Conservation (phyloP, 2,888 invertebrate genomes). For the Hemistola chrysoprasaria region DNA sequence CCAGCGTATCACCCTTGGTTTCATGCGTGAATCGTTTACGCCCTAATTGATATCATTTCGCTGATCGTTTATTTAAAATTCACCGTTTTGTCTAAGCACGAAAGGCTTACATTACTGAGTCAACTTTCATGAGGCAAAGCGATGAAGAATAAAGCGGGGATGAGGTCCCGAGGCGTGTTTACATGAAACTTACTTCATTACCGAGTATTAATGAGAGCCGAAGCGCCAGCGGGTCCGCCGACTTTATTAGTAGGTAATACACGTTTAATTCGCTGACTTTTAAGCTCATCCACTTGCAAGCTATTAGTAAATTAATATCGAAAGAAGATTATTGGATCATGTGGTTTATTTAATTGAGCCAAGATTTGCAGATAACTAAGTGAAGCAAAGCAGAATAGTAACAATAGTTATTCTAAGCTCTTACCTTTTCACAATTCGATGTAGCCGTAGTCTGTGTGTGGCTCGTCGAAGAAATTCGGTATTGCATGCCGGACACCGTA, state of each 20-base stretch:
- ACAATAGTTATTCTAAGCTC: constrained; percentile 34
- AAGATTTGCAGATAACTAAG: no score
- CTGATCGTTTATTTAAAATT: constrained; percentile 33
- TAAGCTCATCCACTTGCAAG: constrained; percentile 18
- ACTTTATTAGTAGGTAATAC: constrained; percentile 48
- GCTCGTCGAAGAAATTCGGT: constrained; percentile 93
- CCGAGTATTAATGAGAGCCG: constrained; percentile 67
- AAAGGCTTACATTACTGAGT: constrained; percentile 56
- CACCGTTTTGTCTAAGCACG: constrained; percentile 36
- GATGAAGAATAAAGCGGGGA: constrained; percentile 63
- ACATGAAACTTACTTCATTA: constrained; percentile 77
- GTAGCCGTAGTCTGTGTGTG: constrained; percentile 93
- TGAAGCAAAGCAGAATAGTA: no score
- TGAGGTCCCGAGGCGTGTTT: constrained; percentile 69
- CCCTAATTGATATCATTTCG: constrained; percentile 40
- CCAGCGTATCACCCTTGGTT: no score
- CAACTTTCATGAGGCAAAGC: constrained; percentile 41
- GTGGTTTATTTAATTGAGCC: no score
- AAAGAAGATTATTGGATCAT: constrained; percentile 15
- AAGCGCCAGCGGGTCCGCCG: constrained; percentile 52
- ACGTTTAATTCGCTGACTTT: constrained; percentile 40
- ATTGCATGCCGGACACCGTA: constrained; percentile 92
- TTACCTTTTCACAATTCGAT: constrained; percentile 87
- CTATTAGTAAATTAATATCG: constrained; percentile 20
- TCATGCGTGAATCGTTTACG: constrained; percentile 57